These are phyloP conservation scores for Calcarius ornatus DNA, from an alignment of 2,113 vertebrate species.

Conservation along the genomic window DNA sequence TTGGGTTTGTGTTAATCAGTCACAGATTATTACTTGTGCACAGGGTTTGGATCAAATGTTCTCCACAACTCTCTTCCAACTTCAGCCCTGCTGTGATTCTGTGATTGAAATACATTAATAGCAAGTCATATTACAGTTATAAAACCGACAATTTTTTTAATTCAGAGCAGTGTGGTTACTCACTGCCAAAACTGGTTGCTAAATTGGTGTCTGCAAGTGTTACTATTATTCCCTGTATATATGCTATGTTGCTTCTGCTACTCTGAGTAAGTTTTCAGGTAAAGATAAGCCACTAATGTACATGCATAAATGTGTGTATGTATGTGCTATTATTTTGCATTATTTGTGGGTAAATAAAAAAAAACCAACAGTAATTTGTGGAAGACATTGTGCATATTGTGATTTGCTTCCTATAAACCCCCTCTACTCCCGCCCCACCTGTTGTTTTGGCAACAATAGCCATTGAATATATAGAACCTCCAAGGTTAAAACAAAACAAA, in stretches of 20 bases:
- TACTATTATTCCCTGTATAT: background rate
- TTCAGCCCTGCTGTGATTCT: background rate
- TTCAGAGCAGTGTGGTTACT: background rate
- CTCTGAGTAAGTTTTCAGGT: background rate
- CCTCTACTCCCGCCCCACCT: background rate
- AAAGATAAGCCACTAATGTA: background rate
- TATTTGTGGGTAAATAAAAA: background rate
- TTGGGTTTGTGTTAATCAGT: background rate
- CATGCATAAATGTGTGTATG: background rate
- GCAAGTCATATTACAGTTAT: background rate
- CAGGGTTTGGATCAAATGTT: rapidly evolving
- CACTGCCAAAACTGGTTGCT: background rate
- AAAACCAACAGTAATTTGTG: background rate
- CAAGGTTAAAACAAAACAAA: background rate
- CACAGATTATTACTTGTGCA: background rate
- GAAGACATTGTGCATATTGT: background rate
- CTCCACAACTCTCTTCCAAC: background rate
- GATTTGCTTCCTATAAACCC: background rate
- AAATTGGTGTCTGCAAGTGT: background rate
- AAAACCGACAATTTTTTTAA: background rate
- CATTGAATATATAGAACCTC: background rate
- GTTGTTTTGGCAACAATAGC: background rate
- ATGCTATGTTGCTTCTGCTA: background rate
- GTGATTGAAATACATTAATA: background rate
- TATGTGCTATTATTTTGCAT: background rate